Evolutionary conservation across 30 jellyfish, hydroid and myxozoan genomes (phyloP), one percentile per base, ranked within the genome.

Genomic region (Clytia hemisphaerica): DNA sequence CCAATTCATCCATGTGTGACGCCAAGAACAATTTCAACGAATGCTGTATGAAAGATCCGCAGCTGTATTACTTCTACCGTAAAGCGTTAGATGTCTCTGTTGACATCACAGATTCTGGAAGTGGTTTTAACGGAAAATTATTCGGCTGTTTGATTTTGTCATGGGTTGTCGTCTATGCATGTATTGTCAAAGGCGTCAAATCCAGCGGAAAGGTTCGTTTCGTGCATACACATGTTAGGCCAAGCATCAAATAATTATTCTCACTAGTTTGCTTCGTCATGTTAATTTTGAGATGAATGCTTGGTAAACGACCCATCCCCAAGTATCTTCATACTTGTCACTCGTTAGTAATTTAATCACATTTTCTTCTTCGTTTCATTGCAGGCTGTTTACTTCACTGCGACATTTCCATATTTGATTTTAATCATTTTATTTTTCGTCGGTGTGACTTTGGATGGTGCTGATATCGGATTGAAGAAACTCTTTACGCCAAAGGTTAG

Each of bases 201-300:
- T 89, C 98, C 44, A 89, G 95, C 61, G 98, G 98, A 62, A 89
- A 89, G 95, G 98, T 89, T 6, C 24, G 73, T n/a, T n/a, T n/a
- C n/a, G n/a, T n/a, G n/a, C n/a, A n/a, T n/a, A n/a, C n/a, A n/a
- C n/a, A n/a, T n/a, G n/a, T n/a, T n/a, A n/a, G n/a, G n/a, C n/a
- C n/a, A n/a, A n/a, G n/a, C n/a, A n/a, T n/a, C n/a, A n/a, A n/a
- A n/a, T n/a, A n/a, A n/a, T n/a, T n/a, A n/a, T n/a, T n/a, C n/a
- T n/a, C n/a, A 51, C 16, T 21, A 21, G 54, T 21, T 12, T 21
- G 19, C 54, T 40, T 40, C 53, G 10, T 40, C 53, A 0, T 42
- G 54, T 21, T 42, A 12, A 21, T 42, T 42, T 42, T 42, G 0
- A 12, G 54, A 42, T 42, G 54, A 0, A 12, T 12, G 19, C 19